Evolutionary conservation across 2,888 invertebrate genomes (phyloP).

Genomic region (Ctena decussata): DNA sequence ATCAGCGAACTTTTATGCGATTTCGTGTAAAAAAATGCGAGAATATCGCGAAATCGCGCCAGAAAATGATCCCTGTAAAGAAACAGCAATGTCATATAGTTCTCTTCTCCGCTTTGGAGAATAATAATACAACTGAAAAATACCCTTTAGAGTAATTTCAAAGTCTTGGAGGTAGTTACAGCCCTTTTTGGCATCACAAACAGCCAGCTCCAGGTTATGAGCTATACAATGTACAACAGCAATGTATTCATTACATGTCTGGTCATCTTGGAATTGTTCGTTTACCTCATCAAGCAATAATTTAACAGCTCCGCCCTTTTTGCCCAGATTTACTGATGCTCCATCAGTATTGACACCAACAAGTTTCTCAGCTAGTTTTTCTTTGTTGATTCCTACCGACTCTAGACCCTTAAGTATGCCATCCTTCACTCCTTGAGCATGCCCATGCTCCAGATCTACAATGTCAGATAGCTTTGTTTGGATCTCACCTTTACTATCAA

Average conservation of each 20-base stretch:
- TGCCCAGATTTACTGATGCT: conserved; percentile 27
- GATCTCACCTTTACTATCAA: conserved; percentile 12
- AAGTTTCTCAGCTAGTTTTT: conserved; percentile 17
- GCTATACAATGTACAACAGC: conserved; percentile 18
- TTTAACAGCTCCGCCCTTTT: conserved; percentile 37
- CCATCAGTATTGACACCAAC: conserved; percentile 35
- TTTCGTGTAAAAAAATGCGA: too few species aligned
- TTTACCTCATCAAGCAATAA: conserved; percentile 14
- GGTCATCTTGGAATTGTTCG: not conserved
- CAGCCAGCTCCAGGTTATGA: conserved; percentile 20
- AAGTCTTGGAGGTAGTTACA: conserved; percentile 34
- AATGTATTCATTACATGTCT: conserved; percentile 16
- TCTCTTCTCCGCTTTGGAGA: conserved; percentile 48
- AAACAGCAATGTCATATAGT: conserved; percentile 33
- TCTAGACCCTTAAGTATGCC: conserved; percentile 19
- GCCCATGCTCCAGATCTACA: conserved; percentile 17
- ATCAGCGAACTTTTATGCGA: too few species aligned
- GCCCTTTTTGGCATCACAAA: conserved; percentile 44
- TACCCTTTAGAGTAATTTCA: conserved; percentile 40
- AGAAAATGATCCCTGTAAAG: too few species aligned
- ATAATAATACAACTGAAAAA: conserved; percentile 48
- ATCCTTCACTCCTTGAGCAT: conserved; percentile 26
- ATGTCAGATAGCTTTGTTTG: conserved; percentile 34
- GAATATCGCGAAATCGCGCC: too few species aligned
- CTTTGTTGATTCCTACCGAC: conserved; percentile 14